phyloP scores from a whole-genome alignment of 2,797 vertebrate species.

The Aselliscus stoliczkanus region DNA sequence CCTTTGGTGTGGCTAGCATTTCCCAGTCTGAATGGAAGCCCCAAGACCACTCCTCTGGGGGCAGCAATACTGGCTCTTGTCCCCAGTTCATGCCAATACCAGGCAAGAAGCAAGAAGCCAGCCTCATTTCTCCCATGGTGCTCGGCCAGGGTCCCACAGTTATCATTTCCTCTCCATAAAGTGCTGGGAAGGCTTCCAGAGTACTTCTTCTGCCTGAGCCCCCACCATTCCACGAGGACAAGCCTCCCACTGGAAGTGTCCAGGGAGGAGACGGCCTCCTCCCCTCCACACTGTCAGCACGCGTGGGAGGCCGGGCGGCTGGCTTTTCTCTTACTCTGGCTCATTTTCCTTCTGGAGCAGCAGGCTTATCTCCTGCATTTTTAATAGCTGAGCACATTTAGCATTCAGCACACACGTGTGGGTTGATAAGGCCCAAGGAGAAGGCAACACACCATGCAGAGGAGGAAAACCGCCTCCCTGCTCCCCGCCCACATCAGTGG shows the following conservation, averaged over 20 bases:
- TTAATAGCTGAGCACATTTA: constrained; percentile 67
- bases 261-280: neutral
- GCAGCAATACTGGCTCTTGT: neutral
- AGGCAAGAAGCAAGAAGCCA: constrained; percentile 3
- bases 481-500: neutral
- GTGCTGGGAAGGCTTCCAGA: neutral
- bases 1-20: neutral
- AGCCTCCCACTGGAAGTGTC: neutral
- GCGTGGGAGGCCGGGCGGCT: neutral
- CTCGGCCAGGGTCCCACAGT: neutral
- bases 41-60: neutral
- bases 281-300: neutral
- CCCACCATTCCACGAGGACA: neutral
- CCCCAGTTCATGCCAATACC: neutral
- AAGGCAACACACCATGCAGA: constrained; percentile 48
- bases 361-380: constrained; percentile 66
- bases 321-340: constrained; percentile 54
- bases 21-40: neutral
- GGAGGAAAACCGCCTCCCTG: constrained; percentile 27
- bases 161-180: neutral
- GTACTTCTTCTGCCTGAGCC: neutral
- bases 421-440: constrained; percentile 65
- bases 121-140: neutral
- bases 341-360: constrained; percentile 64
- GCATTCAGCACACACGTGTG: constrained; percentile 60